These are phyloP conservation scores for Crocallis elinguaria DNA, from an alignment of 2,888 invertebrate genomes.

Conservation along the genomic window DNA sequence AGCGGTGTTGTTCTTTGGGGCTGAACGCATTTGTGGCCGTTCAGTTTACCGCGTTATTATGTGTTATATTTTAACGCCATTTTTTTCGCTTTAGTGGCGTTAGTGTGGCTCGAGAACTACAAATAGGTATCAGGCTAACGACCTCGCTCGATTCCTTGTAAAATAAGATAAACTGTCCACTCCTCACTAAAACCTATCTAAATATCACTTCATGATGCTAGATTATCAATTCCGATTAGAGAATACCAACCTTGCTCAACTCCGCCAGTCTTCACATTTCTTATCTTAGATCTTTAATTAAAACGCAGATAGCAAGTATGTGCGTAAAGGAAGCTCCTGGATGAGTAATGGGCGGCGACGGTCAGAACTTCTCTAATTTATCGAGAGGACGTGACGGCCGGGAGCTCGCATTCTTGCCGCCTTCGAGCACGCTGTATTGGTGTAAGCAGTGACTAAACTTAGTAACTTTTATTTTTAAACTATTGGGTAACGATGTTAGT, in stretches of 20 bases:
- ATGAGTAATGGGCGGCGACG: slow-evolving; percentile 45
- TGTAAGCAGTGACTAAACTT: not conserved
- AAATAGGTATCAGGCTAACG: too few species aligned
- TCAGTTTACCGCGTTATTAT: too few species aligned
- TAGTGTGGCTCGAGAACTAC: too few species aligned
- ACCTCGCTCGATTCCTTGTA: too few species aligned
- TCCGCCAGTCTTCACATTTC: slow-evolving; percentile 5
- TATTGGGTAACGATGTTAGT: not conserved
- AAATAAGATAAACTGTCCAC: too few species aligned
- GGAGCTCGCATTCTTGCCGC: slow-evolving; percentile 40
- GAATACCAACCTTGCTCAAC: not conserved
- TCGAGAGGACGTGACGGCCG: slow-evolving; percentile 43
- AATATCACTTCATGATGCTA: too few species aligned
- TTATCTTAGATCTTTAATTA: slow-evolving; percentile 37
- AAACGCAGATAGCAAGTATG: slow-evolving; percentile 41
- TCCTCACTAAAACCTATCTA: too few species aligned
- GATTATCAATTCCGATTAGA: not conserved
- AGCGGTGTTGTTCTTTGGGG: too few species aligned
- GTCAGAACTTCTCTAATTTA: slow-evolving; percentile 50
- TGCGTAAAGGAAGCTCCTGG: slow-evolving; percentile 34
- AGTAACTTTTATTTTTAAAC: not conserved
- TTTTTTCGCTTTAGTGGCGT: too few species aligned
- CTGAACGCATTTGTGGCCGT: too few species aligned
- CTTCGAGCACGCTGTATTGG: not conserved
- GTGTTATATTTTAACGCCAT: too few species aligned